Evolutionary conservation across 2,113 vertebrate species (phyloP), one percentile per base, ranked within the genome.

Genomic region (Cololabis saira): DNA sequence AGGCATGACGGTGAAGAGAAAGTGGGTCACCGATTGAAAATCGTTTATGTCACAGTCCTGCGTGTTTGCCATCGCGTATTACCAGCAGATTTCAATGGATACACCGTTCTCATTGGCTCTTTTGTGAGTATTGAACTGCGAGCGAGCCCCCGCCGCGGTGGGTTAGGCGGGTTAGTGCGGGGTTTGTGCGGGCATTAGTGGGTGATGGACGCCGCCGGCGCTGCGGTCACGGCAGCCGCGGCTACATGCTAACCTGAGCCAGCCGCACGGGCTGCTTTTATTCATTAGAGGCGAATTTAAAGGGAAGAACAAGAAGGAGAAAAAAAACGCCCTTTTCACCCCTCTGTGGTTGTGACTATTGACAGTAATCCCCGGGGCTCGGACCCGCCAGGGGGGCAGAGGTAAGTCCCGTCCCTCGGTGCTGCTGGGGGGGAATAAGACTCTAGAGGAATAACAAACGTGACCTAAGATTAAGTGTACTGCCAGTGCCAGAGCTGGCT

Each of bases 11-110:
- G 87, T 82, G 90, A 79, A 81, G 71, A 91, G 92, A 91, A 93
- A 93, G 86, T 93, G 89, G 92, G 92, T 93, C 92, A 93, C 79
- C 85, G 88, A 90, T 80, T 81, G 91, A 89, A 75, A 87, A 81
- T 70, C 89, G 90, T 93, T 93, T 93, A 92, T 93, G 90, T 92
- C 92, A 93, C 87, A 86, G 76, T 84, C 81, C 55, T 89, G 65
- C 42, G 75, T 74, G 64, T 70, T 67, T 67, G 74, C 65, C 63
- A 57, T 84, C 68, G 59, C 71, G 76, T 42, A 55, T 70, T 63
- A 81, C 61, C 61, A 40, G 65, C 52, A 65, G 22, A 61, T 61
- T 33, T 64, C 68, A 69, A 83, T 87, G 79, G 87, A 83, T 40
- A 43, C 55, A 44, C 75, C 65, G 61, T 61, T 45, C 65, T 6